Base-by-base conservation (phyloP, 2,113 vertebrate genomes). In the Neoarius graeffei region DNA sequence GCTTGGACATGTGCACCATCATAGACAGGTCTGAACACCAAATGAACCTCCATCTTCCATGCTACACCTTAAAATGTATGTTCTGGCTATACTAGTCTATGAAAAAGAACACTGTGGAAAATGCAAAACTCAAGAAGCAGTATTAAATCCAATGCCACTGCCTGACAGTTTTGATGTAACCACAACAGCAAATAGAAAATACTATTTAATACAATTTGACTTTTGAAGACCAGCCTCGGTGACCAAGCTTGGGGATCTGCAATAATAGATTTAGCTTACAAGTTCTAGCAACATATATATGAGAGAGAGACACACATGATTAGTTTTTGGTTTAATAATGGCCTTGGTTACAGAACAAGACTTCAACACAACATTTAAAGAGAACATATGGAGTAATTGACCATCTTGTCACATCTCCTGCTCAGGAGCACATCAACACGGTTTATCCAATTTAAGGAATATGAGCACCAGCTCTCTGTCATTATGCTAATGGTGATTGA, bases 1-100 rank as follows among this genome's bases (percentile, higher is more conserved):
- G 96, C 93, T 95, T 99, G 87, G 98, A 99, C 86, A 99, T 99
- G 97, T 99, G 98, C 73, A 97, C 97, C 90, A 98, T 99, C 82
- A 96, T 98, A 91, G 98, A 99, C 96, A 96, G 98, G 98, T 99
- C 94, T 73, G 57, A 50, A 48, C 60, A 48, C 17, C 7, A 60
- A 52, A 50, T 11, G 3, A 50, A 76, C 20, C 13, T 27, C 15
- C 25, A 8, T 56, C 52, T 1, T 27, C 0, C 5, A 7, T 0
- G 2, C 52, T 79, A 15, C 11, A 2, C 23, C 5, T 77, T 77
- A 13, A 52, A 52, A 54, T n/a, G 74, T 14, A 25, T 14, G 23
- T 54, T 15, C 74, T n/a, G 48, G 20, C 13, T 25, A 35, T 71
- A 35, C 27, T 14, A 17, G 69, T 19, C 8, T 5, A 71, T 9